Evolutionary conservation across 2,113 vertebrate genomes (phyloP), one percentile per base, ranked within the genome.

Genomic region (Ammodytes marinus): DNA sequence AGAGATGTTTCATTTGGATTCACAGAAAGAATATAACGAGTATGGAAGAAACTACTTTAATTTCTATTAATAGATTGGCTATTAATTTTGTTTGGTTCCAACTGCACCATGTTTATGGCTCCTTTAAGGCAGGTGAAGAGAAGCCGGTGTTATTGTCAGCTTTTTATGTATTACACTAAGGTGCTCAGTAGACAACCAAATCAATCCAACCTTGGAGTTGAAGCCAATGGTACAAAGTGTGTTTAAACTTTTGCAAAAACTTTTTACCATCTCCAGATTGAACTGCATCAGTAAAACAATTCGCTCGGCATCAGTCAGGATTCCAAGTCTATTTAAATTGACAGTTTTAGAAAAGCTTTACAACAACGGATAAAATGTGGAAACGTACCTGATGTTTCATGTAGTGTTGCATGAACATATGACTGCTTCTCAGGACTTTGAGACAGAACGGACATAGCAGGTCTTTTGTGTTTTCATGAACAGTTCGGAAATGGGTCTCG

Each of bases 401-500:
- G 86, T 97, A 99, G 91, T 99, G 98, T 70, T 99, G 97, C 97
- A 99, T 98, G 85, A 97, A 99, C 0, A 96, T 96, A 37, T 97
- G 96, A 87, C 96, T 96, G 69, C 96, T 97, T 94, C 96, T 96
- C 67, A 98, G 96, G 76, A 99, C 97, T 96, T 97, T 99, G 84
- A 99, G 97, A 88, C 98, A 99, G 96, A 99, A 99, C 0, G 98
- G 98, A 89, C 98, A 99, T 0, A 99, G 95, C 84, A 99, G 94
- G 84, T 97, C 96, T 91, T 99, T 99, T 12, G 98, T 98, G 85
- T 99, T 99, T 93, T 98, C 97, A 77, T 99, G 98, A 67, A 93
- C 93, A n/a, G 89, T 92, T 87, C 97, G 96, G 92, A 99, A 99
- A 95, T 99, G 98, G 46, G 90, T 94, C 94, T 99, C 98, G 81